Conservation (phyloP, 2,797 vertebrate species). For the Poeciliopsis presidionis region DNA sequence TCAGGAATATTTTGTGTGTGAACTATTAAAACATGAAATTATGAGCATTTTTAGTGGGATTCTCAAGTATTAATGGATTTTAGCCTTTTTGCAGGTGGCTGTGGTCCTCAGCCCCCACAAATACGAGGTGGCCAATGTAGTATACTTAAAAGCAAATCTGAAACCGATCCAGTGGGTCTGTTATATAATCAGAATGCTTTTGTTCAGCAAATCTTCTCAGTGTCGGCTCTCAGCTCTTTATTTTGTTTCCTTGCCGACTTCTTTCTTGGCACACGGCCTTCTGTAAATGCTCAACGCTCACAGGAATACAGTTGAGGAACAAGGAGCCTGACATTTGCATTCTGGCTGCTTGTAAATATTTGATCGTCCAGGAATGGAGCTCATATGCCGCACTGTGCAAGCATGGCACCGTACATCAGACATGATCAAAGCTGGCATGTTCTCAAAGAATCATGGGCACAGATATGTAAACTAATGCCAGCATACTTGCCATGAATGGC, state of each 20-base stretch:
- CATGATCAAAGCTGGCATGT: constrained; percentile 44
- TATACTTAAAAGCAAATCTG: background rate
- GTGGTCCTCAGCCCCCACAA: background rate
- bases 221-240: constrained; percentile 17
- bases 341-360: constrained; percentile 61
- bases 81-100: background rate
- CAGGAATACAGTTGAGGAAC: constrained; percentile 31
- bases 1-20: background rate
- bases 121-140: background rate
- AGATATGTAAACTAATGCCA: constrained; percentile 34
- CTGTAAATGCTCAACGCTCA: constrained; percentile 28
- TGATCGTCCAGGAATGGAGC: constrained; percentile 56
- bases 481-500: constrained; percentile 32
- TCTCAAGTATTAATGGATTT: background rate
- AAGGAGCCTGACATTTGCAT: constrained; percentile 50
- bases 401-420: constrained; percentile 42
- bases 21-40: background rate
- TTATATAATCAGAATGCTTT: constrained; percentile 25
- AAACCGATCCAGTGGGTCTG: background rate
- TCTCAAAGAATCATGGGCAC: constrained; percentile 34
- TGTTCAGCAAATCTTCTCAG: constrained; percentile 10
- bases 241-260: constrained; percentile 36
- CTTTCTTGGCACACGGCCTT: constrained; percentile 2
- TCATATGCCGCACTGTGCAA: constrained; percentile 23
- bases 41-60: background rate